Base-by-base conservation (phyloP, 2,888 invertebrate genomes). In the Mechanitis mazaeus region DNA sequence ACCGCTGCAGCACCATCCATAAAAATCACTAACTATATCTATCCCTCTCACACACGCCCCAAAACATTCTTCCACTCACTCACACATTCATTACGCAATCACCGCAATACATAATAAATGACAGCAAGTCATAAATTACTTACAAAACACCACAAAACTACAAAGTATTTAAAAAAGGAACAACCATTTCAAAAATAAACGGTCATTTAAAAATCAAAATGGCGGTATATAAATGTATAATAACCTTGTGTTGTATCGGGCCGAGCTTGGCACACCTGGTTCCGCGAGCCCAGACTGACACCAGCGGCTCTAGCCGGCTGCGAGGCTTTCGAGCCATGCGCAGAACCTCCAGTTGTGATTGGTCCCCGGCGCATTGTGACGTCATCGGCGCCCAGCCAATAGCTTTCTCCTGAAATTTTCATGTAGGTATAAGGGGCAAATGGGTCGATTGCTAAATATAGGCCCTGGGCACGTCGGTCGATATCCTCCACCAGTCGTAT, bases 401-500 rank as follows among this genome's bases (percentile, higher is more conserved):
- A 46, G 68, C 55, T 46, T 11, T 60, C 64, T 64, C 72, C 88
- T 88, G 88, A 89, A 89, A 83, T 54, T 77, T 83, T 86, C 86
- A 85, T 72, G 87, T 89, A 89, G 89, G 87, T 87, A 88, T 83
- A 80, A 69, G 71, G 74, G 74, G 73, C 68, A 67, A 74, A 70
- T 72, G 76, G 85, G 83, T 87, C 85, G 86, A 85, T 85, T 68
- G 73, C 83, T 87, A 87, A 86, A 89, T 83, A 87, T 89, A 88
- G 84, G 79, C 77, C 73, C 75, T 72, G 71, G 77, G 76, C 68
- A 67, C 66, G 50, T 63, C 63, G 71, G 71, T 74, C 73, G 73
- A 73, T 73, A 73, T 62, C 61, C 56, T 58, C 33, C 31, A n/a
- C 20, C n/a, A 11, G 45, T 42, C 33, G 28, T 54, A 42, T 54